Conservation (phyloP, 2,797 vertebrate genomes). For the Pyrocephalus nanus region DNA sequence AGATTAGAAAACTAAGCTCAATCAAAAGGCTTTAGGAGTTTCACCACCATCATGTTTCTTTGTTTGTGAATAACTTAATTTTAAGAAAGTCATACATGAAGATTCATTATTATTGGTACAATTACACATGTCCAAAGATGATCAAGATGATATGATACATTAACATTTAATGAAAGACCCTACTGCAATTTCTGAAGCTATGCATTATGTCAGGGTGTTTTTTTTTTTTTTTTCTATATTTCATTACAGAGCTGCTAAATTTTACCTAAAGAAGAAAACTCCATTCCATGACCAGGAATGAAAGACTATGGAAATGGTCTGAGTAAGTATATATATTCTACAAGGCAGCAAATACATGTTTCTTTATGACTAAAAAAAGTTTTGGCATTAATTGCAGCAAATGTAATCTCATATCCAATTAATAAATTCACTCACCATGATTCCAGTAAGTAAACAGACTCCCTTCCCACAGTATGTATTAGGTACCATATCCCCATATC, state of each 20-base stretch:
- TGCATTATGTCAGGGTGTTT: not conserved
- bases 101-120: not conserved
- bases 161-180: not conserved
- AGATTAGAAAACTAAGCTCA: not conserved
- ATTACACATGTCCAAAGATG: not conserved
- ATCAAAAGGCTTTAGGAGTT: not conserved
- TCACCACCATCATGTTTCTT: not conserved
- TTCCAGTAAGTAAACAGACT: constrained; percentile 98
- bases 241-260: not conserved
- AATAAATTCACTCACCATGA: constrained; percentile 88
- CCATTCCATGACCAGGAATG: not conserved
- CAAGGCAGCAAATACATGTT: not conserved
- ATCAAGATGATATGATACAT: not conserved
- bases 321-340: not conserved
- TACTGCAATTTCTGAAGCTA: not conserved
- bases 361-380: not conserved
- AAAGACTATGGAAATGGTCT: not conserved
- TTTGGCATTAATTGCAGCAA: not conserved
- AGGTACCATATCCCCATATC: constrained; percentile 99
- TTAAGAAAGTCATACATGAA: not conserved
- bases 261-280: not conserved
- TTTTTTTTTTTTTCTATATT: not conserved
- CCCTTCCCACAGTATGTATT: constrained; percentile 99
- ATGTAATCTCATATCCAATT: not conserved
- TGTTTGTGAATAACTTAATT: not conserved